Evolutionary conservation across 2,113 vertebrate genomes (phyloP).

Genomic region (Saguinus midas): DNA sequence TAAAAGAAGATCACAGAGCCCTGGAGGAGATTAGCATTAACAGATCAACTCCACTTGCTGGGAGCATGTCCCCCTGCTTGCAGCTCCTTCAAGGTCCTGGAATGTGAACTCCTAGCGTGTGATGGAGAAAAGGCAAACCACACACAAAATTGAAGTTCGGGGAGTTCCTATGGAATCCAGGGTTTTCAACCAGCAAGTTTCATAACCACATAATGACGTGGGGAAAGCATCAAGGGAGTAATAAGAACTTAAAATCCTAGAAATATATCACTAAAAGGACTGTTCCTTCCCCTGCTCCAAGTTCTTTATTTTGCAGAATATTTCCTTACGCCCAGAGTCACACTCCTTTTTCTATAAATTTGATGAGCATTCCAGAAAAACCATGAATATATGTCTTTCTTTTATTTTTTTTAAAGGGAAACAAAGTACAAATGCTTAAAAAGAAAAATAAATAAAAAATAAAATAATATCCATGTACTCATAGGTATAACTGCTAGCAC

Average conservation of each 20-base stretch:
- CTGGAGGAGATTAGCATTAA: background rate
- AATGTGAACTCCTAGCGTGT: background rate
- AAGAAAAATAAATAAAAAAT: background rate
- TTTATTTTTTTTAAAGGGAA: background rate
- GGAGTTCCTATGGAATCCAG: background rate
- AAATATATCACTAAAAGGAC: background rate
- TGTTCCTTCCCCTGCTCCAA: background rate
- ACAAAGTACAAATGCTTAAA: background rate
- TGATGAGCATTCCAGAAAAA: background rate
- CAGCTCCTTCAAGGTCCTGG: background rate
- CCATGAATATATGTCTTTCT: background rate
- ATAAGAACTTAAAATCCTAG: background rate
- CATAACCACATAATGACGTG: background rate
- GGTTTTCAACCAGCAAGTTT: background rate
- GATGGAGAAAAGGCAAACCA: background rate
- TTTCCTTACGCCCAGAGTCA: constrained; percentile 11
- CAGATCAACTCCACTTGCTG: background rate
- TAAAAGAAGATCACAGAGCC: background rate
- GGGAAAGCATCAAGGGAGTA: background rate
- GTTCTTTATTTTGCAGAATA: background rate
- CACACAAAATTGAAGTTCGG: background rate
- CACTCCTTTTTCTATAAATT: background rate
- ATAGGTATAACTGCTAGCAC: background rate
- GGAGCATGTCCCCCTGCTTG: background rate
- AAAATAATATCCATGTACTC: background rate